A percentile compares a stretch with the other conserved stretches of the same genome.
These are phyloP conservation scores for Temnothorax unifasciatus DNA, from an alignment of 2,888 invertebrate genomes.

Conservation along the genomic window DNA sequence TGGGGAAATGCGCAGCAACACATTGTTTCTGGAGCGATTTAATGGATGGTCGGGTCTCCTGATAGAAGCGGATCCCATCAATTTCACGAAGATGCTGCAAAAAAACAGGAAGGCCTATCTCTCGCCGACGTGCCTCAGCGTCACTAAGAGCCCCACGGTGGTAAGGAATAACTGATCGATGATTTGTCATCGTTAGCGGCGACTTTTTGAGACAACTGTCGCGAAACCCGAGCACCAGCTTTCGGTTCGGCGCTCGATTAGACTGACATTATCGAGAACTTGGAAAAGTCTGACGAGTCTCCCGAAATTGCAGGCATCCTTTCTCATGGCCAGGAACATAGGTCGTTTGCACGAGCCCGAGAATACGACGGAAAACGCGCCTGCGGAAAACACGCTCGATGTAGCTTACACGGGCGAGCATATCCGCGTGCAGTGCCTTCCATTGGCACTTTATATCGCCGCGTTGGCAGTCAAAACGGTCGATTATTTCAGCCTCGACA, in stretches of 20 bases:
- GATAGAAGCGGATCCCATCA: constrained; percentile 87
- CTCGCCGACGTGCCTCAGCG: constrained; percentile 87
- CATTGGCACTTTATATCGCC: constrained; percentile 86
- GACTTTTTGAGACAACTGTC: neutral
- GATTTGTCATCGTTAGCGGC: constrained; percentile 3
- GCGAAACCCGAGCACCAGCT: neutral
- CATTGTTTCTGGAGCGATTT: constrained; percentile 86
- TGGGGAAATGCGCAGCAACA: constrained; percentile 88
- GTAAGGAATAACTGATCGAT: constrained; percentile 74
- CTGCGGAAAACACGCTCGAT: constrained; percentile 71
- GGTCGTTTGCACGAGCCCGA: constrained; percentile 83
- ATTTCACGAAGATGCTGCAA: constrained; percentile 84
- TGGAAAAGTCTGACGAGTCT: neutral
- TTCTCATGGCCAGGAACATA: constrained; percentile 85
- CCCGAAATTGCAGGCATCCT: constrained; percentile 82
- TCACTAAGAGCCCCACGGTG: constrained; percentile 83
- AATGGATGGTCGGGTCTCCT: constrained; percentile 87
- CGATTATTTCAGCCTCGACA: constrained; percentile 88
- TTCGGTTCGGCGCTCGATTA: neutral
- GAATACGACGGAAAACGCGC: constrained; percentile 46
- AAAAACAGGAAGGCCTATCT: constrained; percentile 86
- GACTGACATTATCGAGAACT: neutral
- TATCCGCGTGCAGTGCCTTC: constrained; percentile 87
- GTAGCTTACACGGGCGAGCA: constrained; percentile 77
- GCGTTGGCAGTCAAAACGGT: constrained; percentile 86